phyloP scores from a whole-genome alignment of 2,113 vertebrate species.

The Atlantisia rogersi region DNA sequence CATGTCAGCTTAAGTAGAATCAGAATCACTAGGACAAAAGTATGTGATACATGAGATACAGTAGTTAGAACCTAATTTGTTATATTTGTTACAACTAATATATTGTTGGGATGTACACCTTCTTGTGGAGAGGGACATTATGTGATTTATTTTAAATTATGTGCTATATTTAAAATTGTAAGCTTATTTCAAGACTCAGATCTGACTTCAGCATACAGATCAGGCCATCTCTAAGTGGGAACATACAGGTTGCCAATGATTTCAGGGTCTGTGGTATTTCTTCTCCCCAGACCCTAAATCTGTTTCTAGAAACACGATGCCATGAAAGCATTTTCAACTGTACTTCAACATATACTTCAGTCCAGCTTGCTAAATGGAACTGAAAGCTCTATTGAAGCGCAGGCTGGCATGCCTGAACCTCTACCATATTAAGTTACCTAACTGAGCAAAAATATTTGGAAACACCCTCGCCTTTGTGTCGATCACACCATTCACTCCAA shows the following conservation, averaged over 20 bases:
- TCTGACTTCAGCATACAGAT: not conserved
- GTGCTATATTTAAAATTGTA: not conserved
- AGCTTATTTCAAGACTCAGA: not conserved
- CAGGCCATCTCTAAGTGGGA: not conserved
- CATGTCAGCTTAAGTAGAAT: not conserved
- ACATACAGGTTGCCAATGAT: not conserved
- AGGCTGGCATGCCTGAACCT: not conserved
- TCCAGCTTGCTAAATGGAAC: not conserved
- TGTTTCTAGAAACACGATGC: not conserved
- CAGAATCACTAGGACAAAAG: not conserved
- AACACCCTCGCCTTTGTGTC: not conserved
- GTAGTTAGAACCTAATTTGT: not conserved
- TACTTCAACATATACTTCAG: not conserved
- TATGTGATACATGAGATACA: not conserved
- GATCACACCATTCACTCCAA: not conserved
- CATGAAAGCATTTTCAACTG: not conserved
- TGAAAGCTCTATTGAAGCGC: not conserved
- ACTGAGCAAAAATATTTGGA: not conserved
- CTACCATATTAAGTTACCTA: conserved; percentile 21
- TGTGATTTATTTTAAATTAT: not conserved
- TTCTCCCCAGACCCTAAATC: not conserved
- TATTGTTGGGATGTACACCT: not conserved
- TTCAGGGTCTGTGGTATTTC: not conserved
- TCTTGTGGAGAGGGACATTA: not conserved
- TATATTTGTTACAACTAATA: not conserved